Conservation (phyloP, 2,888 invertebrate species). For the Apamea anceps region DNA sequence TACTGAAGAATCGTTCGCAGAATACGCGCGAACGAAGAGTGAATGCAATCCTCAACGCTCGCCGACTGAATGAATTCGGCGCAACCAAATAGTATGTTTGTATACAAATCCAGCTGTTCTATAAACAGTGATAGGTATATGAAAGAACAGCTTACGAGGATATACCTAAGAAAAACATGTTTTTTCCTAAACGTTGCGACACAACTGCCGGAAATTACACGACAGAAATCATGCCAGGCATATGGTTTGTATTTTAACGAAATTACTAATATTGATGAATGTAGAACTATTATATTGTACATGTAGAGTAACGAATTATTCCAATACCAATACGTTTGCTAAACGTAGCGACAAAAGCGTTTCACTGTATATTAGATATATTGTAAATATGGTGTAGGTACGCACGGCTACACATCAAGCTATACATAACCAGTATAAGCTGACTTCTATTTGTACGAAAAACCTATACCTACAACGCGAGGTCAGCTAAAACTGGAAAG, state of each 20-base stretch:
- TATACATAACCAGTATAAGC: no score
- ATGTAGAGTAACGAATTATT: neutral
- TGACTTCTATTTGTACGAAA: neutral
- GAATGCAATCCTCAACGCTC: no score
- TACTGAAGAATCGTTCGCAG: no score
- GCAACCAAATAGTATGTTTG: neutral
- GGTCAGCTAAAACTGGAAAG: neutral
- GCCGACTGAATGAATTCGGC: no score
- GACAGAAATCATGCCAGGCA: neutral
- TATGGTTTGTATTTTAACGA: neutral
- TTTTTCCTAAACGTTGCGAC: neutral
- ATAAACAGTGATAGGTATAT: neutral
- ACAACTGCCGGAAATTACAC: neutral
- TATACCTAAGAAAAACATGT: neutral
- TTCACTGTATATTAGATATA: neutral
- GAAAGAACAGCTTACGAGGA: neutral
- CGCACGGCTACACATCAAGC: neutral
- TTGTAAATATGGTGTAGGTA: neutral
- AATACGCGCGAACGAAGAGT: no score
- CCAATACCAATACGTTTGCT: neutral
- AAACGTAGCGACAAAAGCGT: no score
- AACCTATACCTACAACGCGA: neutral
- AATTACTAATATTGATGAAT: neutral
- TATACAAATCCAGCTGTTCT: neutral
- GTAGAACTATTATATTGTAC: neutral